Evolutionary conservation across 2,888 invertebrate species (phyloP), one percentile per base, ranked within the genome.

Genomic region (Tenthredo livida): DNA sequence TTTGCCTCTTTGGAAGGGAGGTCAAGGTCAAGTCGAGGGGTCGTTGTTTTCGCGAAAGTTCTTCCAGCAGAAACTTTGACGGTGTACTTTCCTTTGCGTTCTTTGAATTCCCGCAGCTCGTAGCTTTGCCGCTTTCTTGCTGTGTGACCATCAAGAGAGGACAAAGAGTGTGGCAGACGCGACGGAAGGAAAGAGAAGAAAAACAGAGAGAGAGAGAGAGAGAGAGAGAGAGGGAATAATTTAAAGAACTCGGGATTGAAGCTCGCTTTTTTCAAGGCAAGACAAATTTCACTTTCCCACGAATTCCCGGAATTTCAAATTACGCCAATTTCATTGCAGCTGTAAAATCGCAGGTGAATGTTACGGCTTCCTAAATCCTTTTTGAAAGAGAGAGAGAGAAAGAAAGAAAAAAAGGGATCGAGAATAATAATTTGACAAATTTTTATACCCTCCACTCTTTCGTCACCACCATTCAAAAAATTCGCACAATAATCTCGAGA

Each of bases 1-100:
- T 37, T 50, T 29, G 17, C 77, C 15, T 77, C 54, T 50, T 25
- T 29, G 5, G 21, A 29, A 29, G 61, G n/a, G 50, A 77, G 77
- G 77, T 54, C 50, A 77, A 77, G 77, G 77, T 54, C 54, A 54
- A 54, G 50, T 54, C 25, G 54, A 77, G 50, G 29, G 50, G 50
- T 73, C 77, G 77, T 77, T 77, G 54, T 50, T 77, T 77, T 25
- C 17, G 77, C 77, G 7, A 29, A 77, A 77, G 50, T 73, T 73
- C 33, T 67, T 37, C 25, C 72, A 17, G 12, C 29, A 37, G 75
- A 77, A 77, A 77, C 77, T 77, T 77, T 77, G 77, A 54, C 77
- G 50, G 29, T 77, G 50, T 33, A 54, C 33, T 47, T 77, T 29
- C 37, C 77, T 77, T 15, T 29, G 50, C 77, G 77, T 77, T 77